Evolutionary conservation across 1,140 invertebrate genomes (phyloP).

Genomic region (Magallana gigas): DNA sequence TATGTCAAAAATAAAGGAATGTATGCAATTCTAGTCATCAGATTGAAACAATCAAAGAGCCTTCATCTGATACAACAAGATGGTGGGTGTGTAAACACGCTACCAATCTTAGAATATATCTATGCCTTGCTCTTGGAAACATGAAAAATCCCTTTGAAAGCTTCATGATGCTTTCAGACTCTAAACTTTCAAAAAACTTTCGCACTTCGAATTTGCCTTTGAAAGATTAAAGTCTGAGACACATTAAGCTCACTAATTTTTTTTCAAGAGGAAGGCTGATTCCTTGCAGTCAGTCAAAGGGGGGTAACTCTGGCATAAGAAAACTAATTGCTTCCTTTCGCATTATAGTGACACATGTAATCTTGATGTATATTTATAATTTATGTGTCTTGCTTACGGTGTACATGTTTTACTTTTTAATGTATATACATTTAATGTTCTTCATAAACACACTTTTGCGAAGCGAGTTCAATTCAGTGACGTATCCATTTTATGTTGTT

Average conservation of each 20-base stretch:
- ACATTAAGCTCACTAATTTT: neutral
- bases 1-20: neutral
- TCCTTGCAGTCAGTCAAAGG: neutral
- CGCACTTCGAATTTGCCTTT: slow-evolving; percentile 13
- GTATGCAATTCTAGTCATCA: slow-evolving; percentile 22
- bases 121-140: neutral
- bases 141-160: neutral
- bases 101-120: neutral
- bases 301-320: slow-evolving; percentile 1
- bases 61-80: neutral
- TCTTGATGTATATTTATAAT: no score
- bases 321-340: neutral
- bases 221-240: slow-evolving; percentile 1
- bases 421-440: no score
- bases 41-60: slow-evolving; percentile 7
- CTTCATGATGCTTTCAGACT: neutral
- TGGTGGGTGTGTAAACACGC: neutral
- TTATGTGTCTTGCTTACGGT: no score
- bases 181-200: slow-evolving; percentile 26
- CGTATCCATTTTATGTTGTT: no score
- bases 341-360: neutral
- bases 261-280: neutral
- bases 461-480: no score
- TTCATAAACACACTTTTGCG: no score
- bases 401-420: no score